These are phyloP conservation scores for Philereme transversata DNA, from an alignment of 2,888 invertebrate species.

Conservation along the genomic window DNA sequence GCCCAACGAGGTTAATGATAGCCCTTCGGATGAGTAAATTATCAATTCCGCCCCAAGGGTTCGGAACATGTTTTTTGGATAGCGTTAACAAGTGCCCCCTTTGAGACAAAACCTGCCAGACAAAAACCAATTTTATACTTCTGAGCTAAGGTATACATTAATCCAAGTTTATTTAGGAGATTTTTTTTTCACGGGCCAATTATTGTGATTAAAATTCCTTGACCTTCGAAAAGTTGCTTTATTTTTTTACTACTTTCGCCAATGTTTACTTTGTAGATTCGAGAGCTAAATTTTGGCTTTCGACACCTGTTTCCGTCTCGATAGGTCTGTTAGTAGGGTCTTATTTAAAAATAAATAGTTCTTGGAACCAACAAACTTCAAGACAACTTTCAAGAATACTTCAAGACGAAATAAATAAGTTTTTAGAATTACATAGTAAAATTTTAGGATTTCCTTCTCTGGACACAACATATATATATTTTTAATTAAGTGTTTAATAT, in stretches of 20 bases:
- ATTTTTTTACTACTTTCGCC: conserved; percentile 27
- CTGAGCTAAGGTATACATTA: background rate
- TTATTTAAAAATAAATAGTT: background rate
- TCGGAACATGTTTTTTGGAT: conserved; percentile 71
- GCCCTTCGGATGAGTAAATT: conserved; percentile 81
- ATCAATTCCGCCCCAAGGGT: conserved; percentile 81
- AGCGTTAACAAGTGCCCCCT: conserved; percentile 65
- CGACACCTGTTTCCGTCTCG: conserved; percentile 3
- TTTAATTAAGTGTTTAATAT: too few species aligned
- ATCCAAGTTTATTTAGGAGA: conserved; percentile 5
- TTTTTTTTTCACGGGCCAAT: conserved; percentile 24
- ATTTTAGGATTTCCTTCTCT: too few species aligned
- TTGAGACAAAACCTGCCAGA: conserved; percentile 41
- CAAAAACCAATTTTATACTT: conserved; percentile 18
- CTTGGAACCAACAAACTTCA: too few species aligned
- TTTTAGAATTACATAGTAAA: too few species aligned
- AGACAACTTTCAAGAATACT: too few species aligned
- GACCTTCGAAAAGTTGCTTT: conserved; percentile 50
- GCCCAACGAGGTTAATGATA: conserved; percentile 77
- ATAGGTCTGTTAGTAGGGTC: too few species aligned
- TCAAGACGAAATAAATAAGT: too few species aligned
- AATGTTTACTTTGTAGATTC: conserved; percentile 26
- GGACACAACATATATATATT: too few species aligned
- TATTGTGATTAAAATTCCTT: conserved; percentile 46
- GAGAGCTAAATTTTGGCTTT: background rate